Evolutionary conservation across 1,140 invertebrate species (phyloP).

Genomic region (Sarcophaga bullata): DNA sequence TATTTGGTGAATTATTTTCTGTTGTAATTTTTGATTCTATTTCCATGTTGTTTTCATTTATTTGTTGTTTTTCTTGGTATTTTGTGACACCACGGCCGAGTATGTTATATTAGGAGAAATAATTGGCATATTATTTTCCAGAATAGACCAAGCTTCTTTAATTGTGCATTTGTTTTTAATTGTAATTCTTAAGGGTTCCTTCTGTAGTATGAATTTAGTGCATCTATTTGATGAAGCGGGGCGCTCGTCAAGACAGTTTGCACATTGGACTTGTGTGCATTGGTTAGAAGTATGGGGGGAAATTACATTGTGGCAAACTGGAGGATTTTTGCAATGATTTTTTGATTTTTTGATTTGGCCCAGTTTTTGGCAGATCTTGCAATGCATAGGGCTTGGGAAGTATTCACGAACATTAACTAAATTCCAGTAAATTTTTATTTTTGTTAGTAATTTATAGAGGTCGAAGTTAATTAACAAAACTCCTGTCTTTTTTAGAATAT

Average conservation of each 20-base stretch:
- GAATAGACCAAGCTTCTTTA: background rate
- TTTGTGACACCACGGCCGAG: background rate
- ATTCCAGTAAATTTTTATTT: no score
- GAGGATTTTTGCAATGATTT: constrained; percentile 16
- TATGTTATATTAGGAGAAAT: background rate
- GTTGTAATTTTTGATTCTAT: background rate
- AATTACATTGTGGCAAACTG: background rate
- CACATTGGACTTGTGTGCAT: background rate
- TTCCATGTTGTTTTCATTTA: background rate
- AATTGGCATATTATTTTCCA: background rate
- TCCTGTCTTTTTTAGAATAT: no score
- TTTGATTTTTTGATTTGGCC: no score
- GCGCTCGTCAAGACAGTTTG: background rate
- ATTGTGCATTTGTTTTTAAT: constrained; percentile 24
- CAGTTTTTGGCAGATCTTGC: constrained; percentile 1
- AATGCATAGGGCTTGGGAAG: no score
- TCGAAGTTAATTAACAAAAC: no score
- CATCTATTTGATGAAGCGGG: background rate
- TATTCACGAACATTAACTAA: no score
- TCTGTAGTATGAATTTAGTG: background rate
- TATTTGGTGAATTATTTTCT: background rate
- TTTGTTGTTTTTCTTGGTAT: constrained; percentile 5
- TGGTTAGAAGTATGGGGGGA: background rate
- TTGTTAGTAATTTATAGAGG: no score
- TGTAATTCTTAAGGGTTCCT: constrained; percentile 19